Percentiles rank a stretch among this genome's conserved stretches.
Evolutionary conservation across 1,140 invertebrate species (phyloP).

Genomic region (Cydia fagiglandana): DNA sequence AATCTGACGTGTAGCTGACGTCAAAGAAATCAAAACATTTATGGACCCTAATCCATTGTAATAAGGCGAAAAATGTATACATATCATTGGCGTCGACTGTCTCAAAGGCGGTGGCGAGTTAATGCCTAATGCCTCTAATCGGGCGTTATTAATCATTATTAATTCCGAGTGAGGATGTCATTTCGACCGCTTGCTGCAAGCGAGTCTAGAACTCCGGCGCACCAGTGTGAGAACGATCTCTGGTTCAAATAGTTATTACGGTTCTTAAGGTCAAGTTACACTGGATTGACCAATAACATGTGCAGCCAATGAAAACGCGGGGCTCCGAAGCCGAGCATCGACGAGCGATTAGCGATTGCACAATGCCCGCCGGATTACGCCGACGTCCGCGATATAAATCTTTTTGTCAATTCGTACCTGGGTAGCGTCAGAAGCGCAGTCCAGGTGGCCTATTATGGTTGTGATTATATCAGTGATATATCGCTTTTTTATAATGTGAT

Average conservation of each 20-base stretch:
- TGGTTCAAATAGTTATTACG: background rate
- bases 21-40: background rate
- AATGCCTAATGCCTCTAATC: conserved; percentile 71
- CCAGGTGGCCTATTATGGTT: conserved; percentile 5
- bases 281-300: background rate
- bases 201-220: background rate
- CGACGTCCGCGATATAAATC: conserved; percentile 62
- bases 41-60: background rate
- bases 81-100: conserved; percentile 21
- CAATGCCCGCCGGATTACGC: conserved; percentile 70
- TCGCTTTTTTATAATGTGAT: conserved; percentile 31
- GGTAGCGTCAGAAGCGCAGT: conserved; percentile 53
- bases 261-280: background rate
- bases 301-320: conserved; percentile 22
- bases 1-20: conserved; percentile 34
- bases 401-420: conserved; percentile 73
- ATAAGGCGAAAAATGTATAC: background rate
- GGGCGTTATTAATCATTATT: conserved; percentile 77
- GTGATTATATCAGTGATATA: conserved; percentile 21
- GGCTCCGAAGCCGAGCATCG: conserved; percentile 41
- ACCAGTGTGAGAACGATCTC: background rate
- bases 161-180: conserved; percentile 54
- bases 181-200: background rate
- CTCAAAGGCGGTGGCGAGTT: conserved; percentile 64
- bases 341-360: conserved; percentile 77